Conservation (phyloP, 2,888 invertebrate genomes). For the Keiferia lycopersicella region DNA sequence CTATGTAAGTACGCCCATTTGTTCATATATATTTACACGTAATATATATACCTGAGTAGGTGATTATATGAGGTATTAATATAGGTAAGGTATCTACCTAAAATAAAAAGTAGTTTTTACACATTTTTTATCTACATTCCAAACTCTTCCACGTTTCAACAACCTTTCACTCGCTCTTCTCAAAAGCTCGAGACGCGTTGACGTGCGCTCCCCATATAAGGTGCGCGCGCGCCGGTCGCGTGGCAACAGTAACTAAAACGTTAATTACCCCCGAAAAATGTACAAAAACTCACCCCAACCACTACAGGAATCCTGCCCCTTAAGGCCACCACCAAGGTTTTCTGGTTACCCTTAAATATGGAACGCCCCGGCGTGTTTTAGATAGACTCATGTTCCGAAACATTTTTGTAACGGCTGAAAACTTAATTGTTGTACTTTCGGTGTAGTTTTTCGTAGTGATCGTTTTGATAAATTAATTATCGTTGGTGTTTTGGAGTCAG, state of each 20-base stretch:
- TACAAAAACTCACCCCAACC: constrained; percentile 61
- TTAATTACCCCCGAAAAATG: constrained; percentile 68
- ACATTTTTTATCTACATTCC: no score
- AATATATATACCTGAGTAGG: no score
- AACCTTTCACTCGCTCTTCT: not conserved
- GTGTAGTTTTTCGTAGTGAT: constrained; percentile 5
- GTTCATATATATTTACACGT: no score
- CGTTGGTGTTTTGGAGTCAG: not conserved
- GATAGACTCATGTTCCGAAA: constrained; percentile 45
- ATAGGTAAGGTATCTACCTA: no score
- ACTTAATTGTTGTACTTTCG: constrained; percentile 13
- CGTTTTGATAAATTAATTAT: constrained; percentile 19
- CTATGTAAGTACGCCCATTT: no score
- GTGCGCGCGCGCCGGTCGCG: constrained; percentile 66
- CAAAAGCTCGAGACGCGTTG: not conserved
- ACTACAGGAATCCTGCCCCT: constrained; percentile 56
- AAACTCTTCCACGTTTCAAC: no score
- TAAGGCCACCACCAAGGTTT: constrained; percentile 68
- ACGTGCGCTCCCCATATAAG: constrained; percentile 48
- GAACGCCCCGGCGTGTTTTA: constrained; percentile 61
- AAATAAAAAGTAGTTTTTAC: no score
- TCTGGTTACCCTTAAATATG: constrained; percentile 68
- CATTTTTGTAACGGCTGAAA: constrained; percentile 36
- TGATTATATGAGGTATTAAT: no score
- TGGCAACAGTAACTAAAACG: constrained; percentile 65